Base-by-base conservation (phyloP, 1,140 invertebrate species). In the Drosophila baimaii region DNA sequence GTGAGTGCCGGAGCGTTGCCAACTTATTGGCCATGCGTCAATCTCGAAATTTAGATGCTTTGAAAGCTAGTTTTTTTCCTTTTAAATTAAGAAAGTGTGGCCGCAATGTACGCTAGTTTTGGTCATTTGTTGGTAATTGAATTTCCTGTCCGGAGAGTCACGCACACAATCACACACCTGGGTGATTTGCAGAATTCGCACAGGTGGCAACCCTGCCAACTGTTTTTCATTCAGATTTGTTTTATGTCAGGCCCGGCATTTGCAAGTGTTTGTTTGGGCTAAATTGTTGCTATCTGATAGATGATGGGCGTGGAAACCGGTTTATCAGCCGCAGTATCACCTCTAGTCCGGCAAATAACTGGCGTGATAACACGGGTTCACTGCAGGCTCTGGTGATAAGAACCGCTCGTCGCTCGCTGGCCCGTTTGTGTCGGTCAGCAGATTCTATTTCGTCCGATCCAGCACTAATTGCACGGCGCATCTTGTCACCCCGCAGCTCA, bases 1-100 rank as follows among this genome's bases (percentile, higher is more conserved):
- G 31, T 46, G 47, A 39, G 55, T 65, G 57, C 49, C 66, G 46
- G 33, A 77, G 83, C 64, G 83, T 88, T 86, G 84, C 84, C 83
- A 88, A 83, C 84, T 83, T 83, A 83, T 83, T 77, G 76, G 84
- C 63, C 66, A 77, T 86, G 81, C 84, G 71, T 83, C 79, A 89
- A 89, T 83, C 83, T 83, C 79, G 68, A 77, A 79, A 83, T 83
- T 71, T 63, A 41, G 65, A 77, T 71, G 54, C 51, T 80, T 69
- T 73, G 23, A 49, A 54, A 39, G 57, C 69, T 27, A 56, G 46
- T n/a, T 65, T 27, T 25, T 75, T 46, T 55, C 61, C 62, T 43
- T 41, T 56, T 51, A 55, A 51, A 23, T 54, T 10, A 23, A 35
- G 21, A 17, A 59, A 74, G 49, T 54, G 29, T 8, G 17, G 17